A percentile compares a stretch with the other conserved stretches of the same genome.
phyloP scores from a whole-genome alignment of 2,113 vertebrate genomes.

The Engraulis encrasicolus region DNA sequence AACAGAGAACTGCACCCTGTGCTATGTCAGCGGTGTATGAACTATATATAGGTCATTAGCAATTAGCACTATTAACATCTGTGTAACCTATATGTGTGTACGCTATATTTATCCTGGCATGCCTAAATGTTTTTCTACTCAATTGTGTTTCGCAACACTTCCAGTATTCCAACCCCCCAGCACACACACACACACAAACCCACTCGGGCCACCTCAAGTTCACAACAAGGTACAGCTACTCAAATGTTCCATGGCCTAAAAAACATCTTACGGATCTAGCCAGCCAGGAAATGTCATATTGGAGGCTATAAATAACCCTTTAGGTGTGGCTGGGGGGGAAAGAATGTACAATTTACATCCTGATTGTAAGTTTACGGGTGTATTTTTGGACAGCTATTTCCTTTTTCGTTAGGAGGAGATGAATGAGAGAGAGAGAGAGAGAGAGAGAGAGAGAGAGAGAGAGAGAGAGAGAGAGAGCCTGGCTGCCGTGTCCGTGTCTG shows the following conservation, averaged over 20 bases:
- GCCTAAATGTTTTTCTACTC: background rate
- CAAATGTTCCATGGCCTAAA: slow-evolving; percentile 24
- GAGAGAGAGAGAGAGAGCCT: too few relatives aligned
- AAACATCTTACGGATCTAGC: slow-evolving; percentile 33
- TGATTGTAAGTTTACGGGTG: slow-evolving; percentile 70
- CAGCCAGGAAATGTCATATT: slow-evolving; percentile 63
- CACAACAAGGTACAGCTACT: background rate
- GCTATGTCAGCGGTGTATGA: too few relatives aligned
- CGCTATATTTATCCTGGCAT: background rate
- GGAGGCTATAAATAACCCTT: slow-evolving; percentile 67
- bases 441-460: too few relatives aligned
- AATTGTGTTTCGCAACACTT: background rate
- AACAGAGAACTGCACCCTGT: background rate
- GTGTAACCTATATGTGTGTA: background rate
- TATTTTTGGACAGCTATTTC: slow-evolving; percentile 81
- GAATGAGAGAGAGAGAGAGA: too few relatives aligned
- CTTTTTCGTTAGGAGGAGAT: slow-evolving; percentile 70
- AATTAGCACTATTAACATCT: background rate
- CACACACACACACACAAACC: too few relatives aligned
- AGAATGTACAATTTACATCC: slow-evolving; percentile 78
- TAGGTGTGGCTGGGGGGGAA: slow-evolving; percentile 70
- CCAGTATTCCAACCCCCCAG: too few relatives aligned
- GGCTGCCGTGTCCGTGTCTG: slow-evolving; percentile 60
- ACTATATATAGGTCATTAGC: too few relatives aligned
- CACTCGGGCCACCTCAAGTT: too few relatives aligned